Evolutionary conservation across 2,797 vertebrate species (phyloP).

Genomic region (Phylloscopus collybita): DNA sequence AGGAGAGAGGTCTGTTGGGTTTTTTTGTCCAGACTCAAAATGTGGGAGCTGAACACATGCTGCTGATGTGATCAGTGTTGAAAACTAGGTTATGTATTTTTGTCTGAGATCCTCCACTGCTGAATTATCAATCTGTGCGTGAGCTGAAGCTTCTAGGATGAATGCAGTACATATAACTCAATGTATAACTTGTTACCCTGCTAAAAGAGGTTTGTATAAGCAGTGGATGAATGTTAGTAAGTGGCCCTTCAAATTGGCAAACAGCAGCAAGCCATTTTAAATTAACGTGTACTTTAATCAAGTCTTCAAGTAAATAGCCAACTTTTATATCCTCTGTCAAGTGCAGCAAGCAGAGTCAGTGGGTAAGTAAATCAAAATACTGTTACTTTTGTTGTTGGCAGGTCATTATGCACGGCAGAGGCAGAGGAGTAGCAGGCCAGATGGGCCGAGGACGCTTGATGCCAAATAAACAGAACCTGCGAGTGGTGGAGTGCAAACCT

Average conservation of each 20-base stretch:
- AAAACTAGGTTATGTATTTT: not conserved
- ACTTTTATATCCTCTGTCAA: not conserved
- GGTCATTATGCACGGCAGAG: constrained; percentile 90
- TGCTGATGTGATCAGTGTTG: not conserved
- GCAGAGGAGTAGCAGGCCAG: constrained; percentile 84
- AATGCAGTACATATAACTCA: not conserved
- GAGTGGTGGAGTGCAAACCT: constrained; percentile 82
- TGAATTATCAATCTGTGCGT: not conserved
- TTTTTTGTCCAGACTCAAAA: not conserved
- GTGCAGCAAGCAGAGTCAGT: not conserved
- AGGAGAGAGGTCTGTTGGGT: not conserved
- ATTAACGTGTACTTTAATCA: not conserved
- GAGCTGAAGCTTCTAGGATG: not conserved
- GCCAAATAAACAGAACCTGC: constrained; percentile 87
- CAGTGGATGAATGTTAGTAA: not conserved
- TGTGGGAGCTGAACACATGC: not conserved
- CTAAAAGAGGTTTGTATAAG: not conserved
- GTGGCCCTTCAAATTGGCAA: not conserved
- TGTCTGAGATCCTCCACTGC: not conserved
- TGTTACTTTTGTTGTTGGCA: constrained; percentile 77
- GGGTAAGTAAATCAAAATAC: constrained; percentile 50
- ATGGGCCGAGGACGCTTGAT: constrained; percentile 83
- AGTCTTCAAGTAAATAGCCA: not conserved
- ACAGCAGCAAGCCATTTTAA: constrained; percentile 1
- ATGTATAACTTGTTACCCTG: not conserved